phyloP scores from a whole-genome alignment of 2,113 vertebrate genomes.

The Microcebus tavaratra region DNA sequence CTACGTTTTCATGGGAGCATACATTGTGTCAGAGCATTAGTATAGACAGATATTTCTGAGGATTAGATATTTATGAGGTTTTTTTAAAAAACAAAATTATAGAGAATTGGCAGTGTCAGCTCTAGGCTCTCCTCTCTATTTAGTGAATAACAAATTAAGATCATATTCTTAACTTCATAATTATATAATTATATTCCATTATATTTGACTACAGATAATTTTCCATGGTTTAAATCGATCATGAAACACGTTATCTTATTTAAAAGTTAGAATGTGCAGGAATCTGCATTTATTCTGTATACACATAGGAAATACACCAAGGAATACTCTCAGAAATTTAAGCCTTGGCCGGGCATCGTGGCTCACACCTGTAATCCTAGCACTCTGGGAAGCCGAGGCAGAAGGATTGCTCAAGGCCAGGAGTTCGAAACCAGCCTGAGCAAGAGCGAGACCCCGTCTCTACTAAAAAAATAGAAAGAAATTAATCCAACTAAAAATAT shows the following conservation, averaged over 20 bases:
- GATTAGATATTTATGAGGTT: neutral
- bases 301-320: neutral
- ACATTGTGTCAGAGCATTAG: neutral
- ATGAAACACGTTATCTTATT: neutral
- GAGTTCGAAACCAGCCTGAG: too few relatives aligned
- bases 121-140: neutral
- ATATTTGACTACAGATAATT: neutral
- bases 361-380: too few relatives aligned
- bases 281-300: neutral
- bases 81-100: neutral
- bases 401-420: too few relatives aligned
- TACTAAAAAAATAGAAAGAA: too few relatives aligned
- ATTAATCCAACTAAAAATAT: too few relatives aligned
- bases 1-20: neutral
- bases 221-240: neutral
- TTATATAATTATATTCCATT: neutral
- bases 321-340: conserved; percentile 13
- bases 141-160: conserved; percentile 20
- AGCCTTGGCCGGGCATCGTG: neutral
- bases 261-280: neutral
- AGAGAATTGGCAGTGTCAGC: neutral
- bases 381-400: too few relatives aligned
- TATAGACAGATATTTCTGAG: neutral
- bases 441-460: too few relatives aligned
- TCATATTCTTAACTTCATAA: conserved; percentile 25